These are phyloP conservation scores for Drosophila subpulchrella DNA, from an alignment of 1,140 invertebrate species.

Conservation along the genomic window DNA sequence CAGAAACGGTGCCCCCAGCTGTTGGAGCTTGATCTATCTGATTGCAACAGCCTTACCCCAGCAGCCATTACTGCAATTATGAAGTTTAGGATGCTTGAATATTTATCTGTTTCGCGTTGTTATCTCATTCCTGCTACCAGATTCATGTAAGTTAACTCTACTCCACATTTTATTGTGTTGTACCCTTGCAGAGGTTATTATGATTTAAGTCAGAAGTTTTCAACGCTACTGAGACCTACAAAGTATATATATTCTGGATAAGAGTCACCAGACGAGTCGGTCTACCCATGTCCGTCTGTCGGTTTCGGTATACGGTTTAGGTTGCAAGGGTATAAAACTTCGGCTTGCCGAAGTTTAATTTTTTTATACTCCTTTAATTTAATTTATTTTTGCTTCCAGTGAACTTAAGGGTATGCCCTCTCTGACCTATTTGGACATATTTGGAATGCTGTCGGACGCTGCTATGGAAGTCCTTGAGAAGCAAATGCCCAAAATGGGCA, in stretches of 20 bases:
- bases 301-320: too few species aligned
- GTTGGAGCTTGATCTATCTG: conserved; percentile 94
- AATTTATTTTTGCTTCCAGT: conserved; percentile 78
- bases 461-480: conserved; percentile 86
- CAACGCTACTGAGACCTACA: too few species aligned
- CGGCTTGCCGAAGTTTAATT: too few species aligned
- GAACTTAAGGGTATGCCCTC: conserved; percentile 86
- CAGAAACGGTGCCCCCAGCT: conserved; percentile 89
- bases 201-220: too few species aligned
- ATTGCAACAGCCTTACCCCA: conserved; percentile 90
- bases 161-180: not conserved
- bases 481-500: conserved; percentile 85
- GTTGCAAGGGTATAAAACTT: too few species aligned
- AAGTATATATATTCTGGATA: too few species aligned
- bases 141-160: conserved; percentile 86
- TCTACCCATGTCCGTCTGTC: too few species aligned
- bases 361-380: too few species aligned
- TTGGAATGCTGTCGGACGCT: conserved; percentile 89
- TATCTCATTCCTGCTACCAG: conserved; percentile 90
- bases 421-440: conserved; percentile 90
- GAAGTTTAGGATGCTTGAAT: conserved; percentile 90
- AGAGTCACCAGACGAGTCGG: too few species aligned
- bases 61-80: conserved; percentile 87
- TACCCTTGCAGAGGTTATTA: not conserved
- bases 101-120: conserved; percentile 93